Evolutionary conservation across 2,888 invertebrate genomes (phyloP), one percentile per base, ranked within the genome.

Genomic region (Iselma pallidipennis): DNA sequence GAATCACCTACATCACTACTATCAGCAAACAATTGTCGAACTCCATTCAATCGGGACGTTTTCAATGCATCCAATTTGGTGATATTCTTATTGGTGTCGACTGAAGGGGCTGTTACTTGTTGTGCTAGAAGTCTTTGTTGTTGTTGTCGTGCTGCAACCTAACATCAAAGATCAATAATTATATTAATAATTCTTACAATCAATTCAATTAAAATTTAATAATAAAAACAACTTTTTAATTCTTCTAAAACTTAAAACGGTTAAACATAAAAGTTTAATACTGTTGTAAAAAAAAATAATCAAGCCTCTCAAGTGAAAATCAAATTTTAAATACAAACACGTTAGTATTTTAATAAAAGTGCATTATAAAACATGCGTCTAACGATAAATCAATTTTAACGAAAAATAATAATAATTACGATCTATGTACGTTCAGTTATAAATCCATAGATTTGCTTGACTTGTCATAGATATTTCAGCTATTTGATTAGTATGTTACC

Each of bases 61-160:
- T 79, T 78, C 49, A 73, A 73, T 4, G 76, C 72, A 70, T 82
- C 73, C 68, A 77, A 68, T 77, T 82, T 72, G 66, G 71, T 66
- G 69, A 74, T 42, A 69, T 71, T 70, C 72, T 78, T 77, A 66
- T 61, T 70, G 65, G 68, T 21, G 12, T 26, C 42, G 19, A 23
- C 9, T 12, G 45, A 21, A 29, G 57, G 33, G 25, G 82, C 78
- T 69, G 59, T 52, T 45, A 65, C 66, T 60, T 86, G 86, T 69
- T 86, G 85, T 49, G 85, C 82, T 50, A 86, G 76, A 59, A 87
- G 84, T 69, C 85, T 83, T 73, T 87, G 84, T 72, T 86, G 86
- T 71, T 88, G 87, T 74, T 90, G 90, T 1, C 90, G 85, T 71
- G 90, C 90, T 1, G 87, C 87, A 61, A 89, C 88, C 89, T 89